Evolutionary conservation across 2,888 invertebrate species (phyloP).

Genomic region (Deilephila porcellus): DNA sequence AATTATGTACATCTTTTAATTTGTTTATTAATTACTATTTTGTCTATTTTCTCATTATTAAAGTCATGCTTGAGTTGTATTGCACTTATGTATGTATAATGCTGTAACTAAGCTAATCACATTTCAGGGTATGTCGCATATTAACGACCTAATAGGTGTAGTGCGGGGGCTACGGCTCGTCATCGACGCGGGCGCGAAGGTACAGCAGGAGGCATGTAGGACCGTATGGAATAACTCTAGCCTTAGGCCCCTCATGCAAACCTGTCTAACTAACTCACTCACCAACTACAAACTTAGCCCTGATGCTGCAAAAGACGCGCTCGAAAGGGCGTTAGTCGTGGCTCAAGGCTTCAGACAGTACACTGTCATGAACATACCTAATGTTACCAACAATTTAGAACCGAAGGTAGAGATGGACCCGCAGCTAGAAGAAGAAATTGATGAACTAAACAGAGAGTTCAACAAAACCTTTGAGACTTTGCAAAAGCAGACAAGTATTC

Average conservation of each 20-base stretch:
- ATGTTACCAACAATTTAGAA: conserved; percentile 54
- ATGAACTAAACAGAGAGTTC: conserved; percentile 76
- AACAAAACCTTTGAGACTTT: conserved; percentile 74
- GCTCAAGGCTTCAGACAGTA: conserved; percentile 88
- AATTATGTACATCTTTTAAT: too few relatives aligned
- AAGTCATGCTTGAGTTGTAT: too few relatives aligned
- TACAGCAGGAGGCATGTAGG: conserved; percentile 86
- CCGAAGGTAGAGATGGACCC: conserved; percentile 61
- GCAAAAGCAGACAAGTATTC: conserved; percentile 52
- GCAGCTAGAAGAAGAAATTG: conserved; percentile 67
- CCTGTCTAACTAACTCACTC: conserved; percentile 66
- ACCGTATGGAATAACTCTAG: conserved; percentile 89
- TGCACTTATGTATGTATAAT: conserved; percentile 8
- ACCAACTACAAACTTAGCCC: conserved; percentile 59
- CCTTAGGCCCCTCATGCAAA: conserved; percentile 77
- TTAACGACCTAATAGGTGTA: conserved; percentile 87
- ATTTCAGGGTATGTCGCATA: conserved; percentile 83
- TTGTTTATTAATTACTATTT: too few relatives aligned
- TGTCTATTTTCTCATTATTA: too few relatives aligned
- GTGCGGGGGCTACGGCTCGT: conserved; percentile 89
- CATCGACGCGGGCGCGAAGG: conserved; percentile 86
- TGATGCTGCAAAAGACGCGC: conserved; percentile 68
- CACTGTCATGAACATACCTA: conserved; percentile 68
- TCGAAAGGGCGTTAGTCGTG: conserved; percentile 88
- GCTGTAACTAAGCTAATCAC: conserved; percentile 47